Conservation (phyloP, 35 echinoderm and acorn worm genomes). For the Lytechinus variegatus region DNA sequence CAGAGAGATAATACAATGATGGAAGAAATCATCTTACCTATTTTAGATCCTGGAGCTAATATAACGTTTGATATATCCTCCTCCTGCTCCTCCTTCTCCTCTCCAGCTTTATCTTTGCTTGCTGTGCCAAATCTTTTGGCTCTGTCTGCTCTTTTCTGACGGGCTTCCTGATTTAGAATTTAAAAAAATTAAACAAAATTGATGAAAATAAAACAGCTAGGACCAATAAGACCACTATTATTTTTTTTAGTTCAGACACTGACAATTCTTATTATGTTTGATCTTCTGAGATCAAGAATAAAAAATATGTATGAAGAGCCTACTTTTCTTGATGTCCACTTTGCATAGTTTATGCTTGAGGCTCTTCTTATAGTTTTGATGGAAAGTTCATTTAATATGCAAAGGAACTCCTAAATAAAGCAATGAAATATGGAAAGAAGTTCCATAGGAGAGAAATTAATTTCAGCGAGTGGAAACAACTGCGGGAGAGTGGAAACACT, state of each 20-base stretch:
- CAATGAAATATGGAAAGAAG: background rate
- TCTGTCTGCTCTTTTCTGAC: slow-evolving; percentile 58
- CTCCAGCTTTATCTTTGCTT: slow-evolving; percentile 32
- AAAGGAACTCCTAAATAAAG: background rate
- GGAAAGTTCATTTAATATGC: too few relatives aligned
- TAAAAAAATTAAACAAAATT: background rate
- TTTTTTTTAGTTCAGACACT: too few relatives aligned
- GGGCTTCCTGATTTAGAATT: slow-evolving; percentile 57
- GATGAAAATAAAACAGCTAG: background rate
- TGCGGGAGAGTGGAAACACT: background rate
- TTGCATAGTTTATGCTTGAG: too few relatives aligned
- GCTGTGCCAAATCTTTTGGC: slow-evolving; percentile 76
- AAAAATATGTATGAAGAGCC: too few relatives aligned
- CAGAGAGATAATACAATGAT: too few relatives aligned
- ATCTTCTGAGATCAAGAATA: too few relatives aligned
- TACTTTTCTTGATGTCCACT: too few relatives aligned
- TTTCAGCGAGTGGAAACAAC: background rate
- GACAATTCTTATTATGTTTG: too few relatives aligned
- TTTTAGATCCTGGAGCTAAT: slow-evolving; percentile 72
- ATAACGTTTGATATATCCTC: slow-evolving; percentile 65
- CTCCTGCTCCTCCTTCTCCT: slow-evolving; percentile 14
- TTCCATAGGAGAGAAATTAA: background rate
- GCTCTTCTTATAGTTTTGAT: too few relatives aligned
- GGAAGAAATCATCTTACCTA: slow-evolving; percentile 53
- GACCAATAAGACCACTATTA: too few relatives aligned